phyloP scores from a whole-genome alignment of 2,113 vertebrate species.

The Gnathonemus echidnorhynchus region DNA sequence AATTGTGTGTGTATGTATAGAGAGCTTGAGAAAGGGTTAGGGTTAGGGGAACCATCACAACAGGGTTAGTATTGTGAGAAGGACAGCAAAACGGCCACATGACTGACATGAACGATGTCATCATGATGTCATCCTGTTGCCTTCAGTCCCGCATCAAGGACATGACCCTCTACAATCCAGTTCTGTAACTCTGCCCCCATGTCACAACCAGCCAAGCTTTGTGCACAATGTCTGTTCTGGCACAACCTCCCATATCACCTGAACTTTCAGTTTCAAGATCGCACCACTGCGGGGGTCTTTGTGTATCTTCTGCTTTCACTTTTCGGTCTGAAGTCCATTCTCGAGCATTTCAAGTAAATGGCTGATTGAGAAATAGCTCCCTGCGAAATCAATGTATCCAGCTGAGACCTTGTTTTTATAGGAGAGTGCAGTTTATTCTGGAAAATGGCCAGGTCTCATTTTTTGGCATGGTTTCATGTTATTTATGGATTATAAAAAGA shows the following conservation, averaged over 20 bases:
- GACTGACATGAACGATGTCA: not conserved
- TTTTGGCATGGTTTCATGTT: constrained; percentile 30
- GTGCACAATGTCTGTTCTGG: not conserved
- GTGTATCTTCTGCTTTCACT: not conserved
- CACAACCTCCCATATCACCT: not conserved
- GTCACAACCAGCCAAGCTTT: not conserved
- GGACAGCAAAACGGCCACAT: not conserved
- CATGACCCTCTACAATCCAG: not conserved
- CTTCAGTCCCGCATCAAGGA: not conserved
- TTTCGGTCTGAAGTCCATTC: not conserved
- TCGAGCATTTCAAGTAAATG: not conserved
- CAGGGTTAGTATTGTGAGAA: not conserved
- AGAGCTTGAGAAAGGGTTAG: not conserved
- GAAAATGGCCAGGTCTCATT: constrained; percentile 31
- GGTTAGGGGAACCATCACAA: not conserved
- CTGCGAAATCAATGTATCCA: not conserved
- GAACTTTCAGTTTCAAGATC: not conserved
- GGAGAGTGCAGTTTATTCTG: constrained; percentile 24
- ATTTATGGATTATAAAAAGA: constrained; percentile 31
- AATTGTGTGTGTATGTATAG: not conserved
- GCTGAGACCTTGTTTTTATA: not conserved
- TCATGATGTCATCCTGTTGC: not conserved
- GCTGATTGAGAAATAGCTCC: not conserved
- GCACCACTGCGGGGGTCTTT: not conserved
- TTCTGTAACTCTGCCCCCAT: not conserved